phyloP scores from a whole-genome alignment of 1,140 invertebrate genomes.

The Phortica variegata region DNA sequence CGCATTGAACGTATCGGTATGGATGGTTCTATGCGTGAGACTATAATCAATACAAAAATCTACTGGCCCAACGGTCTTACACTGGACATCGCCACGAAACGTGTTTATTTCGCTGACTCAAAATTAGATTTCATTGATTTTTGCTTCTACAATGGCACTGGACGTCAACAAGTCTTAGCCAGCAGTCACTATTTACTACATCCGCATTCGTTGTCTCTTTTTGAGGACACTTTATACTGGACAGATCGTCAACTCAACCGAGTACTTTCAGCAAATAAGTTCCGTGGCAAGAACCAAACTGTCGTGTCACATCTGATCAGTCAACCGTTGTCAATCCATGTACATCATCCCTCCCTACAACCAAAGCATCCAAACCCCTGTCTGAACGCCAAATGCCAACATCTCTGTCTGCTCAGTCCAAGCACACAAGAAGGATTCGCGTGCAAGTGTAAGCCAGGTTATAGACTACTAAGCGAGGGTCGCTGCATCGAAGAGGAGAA shows the following conservation, averaged over 20 bases:
- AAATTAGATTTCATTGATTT: constrained; percentile 98
- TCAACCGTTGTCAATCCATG: constrained; percentile 91
- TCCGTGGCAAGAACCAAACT: constrained; percentile 84
- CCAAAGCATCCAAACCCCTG: constrained; percentile 85
- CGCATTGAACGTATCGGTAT: constrained; percentile 93
- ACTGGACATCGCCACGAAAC: constrained; percentile 88
- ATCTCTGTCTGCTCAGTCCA: constrained; percentile 88
- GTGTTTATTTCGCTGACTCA: constrained; percentile 97
- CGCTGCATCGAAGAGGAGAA: constrained; percentile 82
- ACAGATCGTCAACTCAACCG: constrained; percentile 91
- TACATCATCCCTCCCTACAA: constrained; percentile 91
- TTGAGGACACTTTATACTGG: constrained; percentile 94
- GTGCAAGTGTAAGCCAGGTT: constrained; percentile 92
- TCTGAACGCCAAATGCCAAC: constrained; percentile 74
- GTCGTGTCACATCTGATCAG: constrained; percentile 93
- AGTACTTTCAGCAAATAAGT: constrained; percentile 87
- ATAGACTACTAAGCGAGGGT: constrained; percentile 67
- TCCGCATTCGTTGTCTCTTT: constrained; percentile 91
- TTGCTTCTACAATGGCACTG: constrained; percentile 93
- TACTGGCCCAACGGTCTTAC: constrained; percentile 98
- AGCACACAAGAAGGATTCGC: constrained; percentile 69
- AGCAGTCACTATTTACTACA: constrained; percentile 90
- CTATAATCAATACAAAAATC: constrained; percentile 93
- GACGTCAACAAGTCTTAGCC: constrained; percentile 82
- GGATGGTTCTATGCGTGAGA: constrained; percentile 84